These are phyloP conservation scores for Trematomus bernacchii DNA, from an alignment of 2,797 vertebrate species.

Conservation along the genomic window DNA sequence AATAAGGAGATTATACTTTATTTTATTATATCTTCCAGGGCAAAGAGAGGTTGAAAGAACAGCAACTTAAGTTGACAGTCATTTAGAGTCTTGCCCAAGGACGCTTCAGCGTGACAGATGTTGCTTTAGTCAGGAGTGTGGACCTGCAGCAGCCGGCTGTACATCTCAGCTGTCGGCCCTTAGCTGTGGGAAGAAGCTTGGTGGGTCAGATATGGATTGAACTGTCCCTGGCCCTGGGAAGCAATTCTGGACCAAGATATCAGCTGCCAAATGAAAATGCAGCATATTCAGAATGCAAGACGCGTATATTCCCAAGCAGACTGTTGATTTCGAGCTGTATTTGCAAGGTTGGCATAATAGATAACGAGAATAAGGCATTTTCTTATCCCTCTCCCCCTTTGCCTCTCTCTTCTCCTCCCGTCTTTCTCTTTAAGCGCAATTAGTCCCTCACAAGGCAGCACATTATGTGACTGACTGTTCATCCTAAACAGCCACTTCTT, in stretches of 20 bases:
- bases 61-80: slow-evolving; percentile 46
- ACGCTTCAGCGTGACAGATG: slow-evolving; percentile 51
- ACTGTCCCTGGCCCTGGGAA: slow-evolving; percentile 45
- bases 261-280: slow-evolving; percentile 53
- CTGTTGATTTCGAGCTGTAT: slow-evolving; percentile 32
- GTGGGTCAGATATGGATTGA: slow-evolving; percentile 73
- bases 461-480: slow-evolving; percentile 56
- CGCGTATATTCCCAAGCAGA: slow-evolving; percentile 16
- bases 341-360: slow-evolving; percentile 49
- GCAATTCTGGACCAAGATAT: slow-evolving; percentile 57
- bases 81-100: slow-evolving; percentile 58
- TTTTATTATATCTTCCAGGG: slow-evolving; percentile 1
- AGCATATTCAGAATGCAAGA: slow-evolving; percentile 40
- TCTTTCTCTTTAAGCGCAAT: slow-evolving; percentile 50
- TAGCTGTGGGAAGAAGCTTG: slow-evolving; percentile 45
- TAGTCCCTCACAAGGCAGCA: slow-evolving; percentile 26
- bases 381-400: not conserved
- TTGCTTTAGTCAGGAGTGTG: slow-evolving; percentile 31
- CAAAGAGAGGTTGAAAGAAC: slow-evolving; percentile 42
- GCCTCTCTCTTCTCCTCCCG: not conserved
- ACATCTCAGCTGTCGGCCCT: slow-evolving; percentile 51
- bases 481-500: slow-evolving; percentile 37
- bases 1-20: slow-evolving; percentile 12
- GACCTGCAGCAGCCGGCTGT: slow-evolving; percentile 45
- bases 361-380: slow-evolving; percentile 39